phyloP scores from a whole-genome alignment of 2,797 vertebrate species.

The Sciurus vulgaris region DNA sequence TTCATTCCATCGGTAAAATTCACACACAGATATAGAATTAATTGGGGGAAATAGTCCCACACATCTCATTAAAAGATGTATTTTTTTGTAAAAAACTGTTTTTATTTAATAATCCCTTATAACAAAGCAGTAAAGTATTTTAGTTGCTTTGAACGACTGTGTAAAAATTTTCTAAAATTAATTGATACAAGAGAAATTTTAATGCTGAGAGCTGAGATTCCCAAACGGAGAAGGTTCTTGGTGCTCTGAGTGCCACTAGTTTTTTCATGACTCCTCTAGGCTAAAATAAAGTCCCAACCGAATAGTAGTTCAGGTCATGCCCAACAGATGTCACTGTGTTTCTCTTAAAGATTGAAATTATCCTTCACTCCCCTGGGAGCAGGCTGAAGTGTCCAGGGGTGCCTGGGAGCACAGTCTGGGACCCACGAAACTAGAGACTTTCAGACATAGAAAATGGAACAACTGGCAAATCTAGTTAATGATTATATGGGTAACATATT shows the following conservation, averaged over 20 bases:
- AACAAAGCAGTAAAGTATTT: not conserved
- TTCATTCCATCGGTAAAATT: constrained; percentile 10
- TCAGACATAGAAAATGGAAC: constrained; percentile 12
- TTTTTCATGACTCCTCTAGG: not conserved
- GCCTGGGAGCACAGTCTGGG: not conserved
- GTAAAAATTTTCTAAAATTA: constrained; percentile 5
- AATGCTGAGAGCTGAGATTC: not conserved
- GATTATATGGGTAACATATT: not conserved
- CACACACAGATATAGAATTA: not conserved
- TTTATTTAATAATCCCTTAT: constrained; percentile 40
- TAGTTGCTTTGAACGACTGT: constrained; percentile 5
- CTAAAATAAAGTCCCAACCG: not conserved
- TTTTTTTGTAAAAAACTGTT: constrained; percentile 33
- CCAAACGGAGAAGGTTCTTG: not conserved
- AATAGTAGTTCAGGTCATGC: constrained; percentile 67
- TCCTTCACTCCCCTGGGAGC: not conserved
- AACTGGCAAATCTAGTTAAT: not conserved
- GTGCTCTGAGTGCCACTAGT: not conserved
- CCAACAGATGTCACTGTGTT: constrained; percentile 79
- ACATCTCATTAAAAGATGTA: not conserved
- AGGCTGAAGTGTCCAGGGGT: not conserved
- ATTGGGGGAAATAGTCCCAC: not conserved
- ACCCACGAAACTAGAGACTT: not conserved
- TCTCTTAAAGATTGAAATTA: constrained; percentile 65
- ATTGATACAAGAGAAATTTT: not conserved